Conservation (phyloP, 1,140 invertebrate species). For the Pseudoatta argentina region DNA sequence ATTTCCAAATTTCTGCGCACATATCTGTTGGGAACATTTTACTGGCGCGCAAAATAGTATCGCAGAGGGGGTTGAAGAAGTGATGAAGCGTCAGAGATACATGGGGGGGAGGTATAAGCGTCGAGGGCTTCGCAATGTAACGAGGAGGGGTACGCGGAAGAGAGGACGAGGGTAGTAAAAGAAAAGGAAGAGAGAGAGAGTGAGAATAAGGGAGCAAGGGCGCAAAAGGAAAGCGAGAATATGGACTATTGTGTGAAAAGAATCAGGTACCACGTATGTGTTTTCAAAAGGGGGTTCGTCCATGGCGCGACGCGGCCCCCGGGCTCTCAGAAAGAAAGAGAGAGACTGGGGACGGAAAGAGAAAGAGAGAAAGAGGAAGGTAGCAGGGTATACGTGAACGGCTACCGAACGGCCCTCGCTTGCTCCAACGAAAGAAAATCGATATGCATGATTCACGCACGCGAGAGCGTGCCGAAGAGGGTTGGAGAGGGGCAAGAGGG, state of each 20-base stretch:
- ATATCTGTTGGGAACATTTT: constrained; percentile 54
- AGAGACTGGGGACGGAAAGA: not conserved
- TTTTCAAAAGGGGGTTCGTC: constrained; percentile 77
- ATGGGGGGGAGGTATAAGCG: constrained; percentile 1
- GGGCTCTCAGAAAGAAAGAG: constrained; percentile 63
- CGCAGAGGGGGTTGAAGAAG: constrained; percentile 6
- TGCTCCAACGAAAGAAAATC: constrained; percentile 83
- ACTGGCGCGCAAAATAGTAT: constrained; percentile 26
- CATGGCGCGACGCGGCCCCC: constrained; percentile 69
- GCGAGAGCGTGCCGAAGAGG: constrained; percentile 72
- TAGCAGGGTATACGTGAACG: constrained; percentile 49
- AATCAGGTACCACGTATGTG: constrained; percentile 75
- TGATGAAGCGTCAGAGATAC: constrained; percentile 24
- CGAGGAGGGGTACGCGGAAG: constrained; percentile 1
- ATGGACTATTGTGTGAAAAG: constrained; percentile 80
- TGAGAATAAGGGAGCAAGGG: constrained; percentile 42
- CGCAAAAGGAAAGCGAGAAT: constrained; percentile 69
- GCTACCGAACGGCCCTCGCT: constrained; percentile 64
- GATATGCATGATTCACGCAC: constrained; percentile 86
- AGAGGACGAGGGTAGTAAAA: constrained; percentile 17
- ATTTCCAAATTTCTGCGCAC: constrained; percentile 47
- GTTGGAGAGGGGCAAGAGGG: constrained; percentile 61
- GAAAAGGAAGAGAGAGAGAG: constrained; percentile 41
- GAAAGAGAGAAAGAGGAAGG: constrained; percentile 6
- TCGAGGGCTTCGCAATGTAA: constrained; percentile 51